Conservation (phyloP, 2,888 invertebrate genomes). For the Operophtera brumata region DNA sequence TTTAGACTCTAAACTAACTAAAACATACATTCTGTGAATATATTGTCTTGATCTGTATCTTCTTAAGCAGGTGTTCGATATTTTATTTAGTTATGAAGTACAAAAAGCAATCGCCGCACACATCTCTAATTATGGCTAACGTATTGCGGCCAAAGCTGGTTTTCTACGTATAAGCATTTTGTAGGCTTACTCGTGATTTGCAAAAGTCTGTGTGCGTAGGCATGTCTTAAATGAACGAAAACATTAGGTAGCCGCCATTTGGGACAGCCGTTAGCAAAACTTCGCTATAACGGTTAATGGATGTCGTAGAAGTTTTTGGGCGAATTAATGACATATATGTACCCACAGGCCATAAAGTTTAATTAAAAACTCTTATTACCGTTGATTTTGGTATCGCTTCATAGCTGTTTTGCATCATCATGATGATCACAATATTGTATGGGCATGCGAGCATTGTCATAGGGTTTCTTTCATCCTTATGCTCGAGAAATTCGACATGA, state of each 20-base stretch:
- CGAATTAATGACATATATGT: constrained; percentile 15
- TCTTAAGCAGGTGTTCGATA: no score
- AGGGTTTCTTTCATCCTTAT: not conserved
- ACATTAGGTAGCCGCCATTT: constrained; percentile 30
- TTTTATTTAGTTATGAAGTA: no score
- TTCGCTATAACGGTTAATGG: constrained; percentile 26
- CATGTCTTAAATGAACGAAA: constrained; percentile 18
- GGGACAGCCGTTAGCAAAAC: constrained; percentile 33
- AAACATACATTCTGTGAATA: no score
- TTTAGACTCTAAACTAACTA: no score
- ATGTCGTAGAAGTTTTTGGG: constrained; percentile 19
- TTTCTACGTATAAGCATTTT: not conserved
- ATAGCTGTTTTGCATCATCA: constrained; percentile 24
- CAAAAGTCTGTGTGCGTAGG: not conserved
- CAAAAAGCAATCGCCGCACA: no score
- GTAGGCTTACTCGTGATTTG: not conserved
- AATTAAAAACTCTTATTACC: constrained; percentile 6
- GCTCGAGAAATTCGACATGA: constrained; percentile 25
- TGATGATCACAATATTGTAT: constrained; percentile 8
- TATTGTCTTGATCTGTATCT: no score
- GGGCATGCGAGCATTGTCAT: not conserved
- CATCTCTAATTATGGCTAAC: not conserved
- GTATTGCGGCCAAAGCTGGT: not conserved
- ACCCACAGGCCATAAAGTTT: constrained; percentile 7
- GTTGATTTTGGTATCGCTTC: not conserved